A percentile compares a stretch with the other conserved stretches of the same genome.
Conservation (phyloP, 2,888 invertebrate genomes). For the Notodonta dromedarius region DNA sequence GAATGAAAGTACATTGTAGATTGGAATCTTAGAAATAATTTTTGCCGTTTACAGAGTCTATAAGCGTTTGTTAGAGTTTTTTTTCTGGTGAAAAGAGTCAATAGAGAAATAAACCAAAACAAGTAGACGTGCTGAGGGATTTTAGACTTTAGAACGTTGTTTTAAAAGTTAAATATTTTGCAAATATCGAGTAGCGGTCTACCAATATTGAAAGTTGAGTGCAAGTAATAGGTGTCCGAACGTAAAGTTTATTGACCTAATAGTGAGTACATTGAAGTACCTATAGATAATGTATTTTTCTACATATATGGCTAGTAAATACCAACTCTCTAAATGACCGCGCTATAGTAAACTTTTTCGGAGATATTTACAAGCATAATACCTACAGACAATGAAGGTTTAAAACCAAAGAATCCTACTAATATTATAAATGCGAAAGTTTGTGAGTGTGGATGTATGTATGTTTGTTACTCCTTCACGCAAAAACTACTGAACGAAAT, state of each 20-base stretch:
- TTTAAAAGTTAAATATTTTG: neutral
- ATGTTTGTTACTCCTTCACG: too few relatives aligned
- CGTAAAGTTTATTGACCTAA: constrained; percentile 5
- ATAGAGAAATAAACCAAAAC: neutral
- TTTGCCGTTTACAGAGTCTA: neutral
- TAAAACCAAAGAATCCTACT: too few relatives aligned
- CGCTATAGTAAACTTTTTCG: too few relatives aligned
- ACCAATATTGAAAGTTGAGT: constrained; percentile 13
- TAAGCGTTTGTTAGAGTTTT: constrained; percentile 3
- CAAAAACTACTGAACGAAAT: too few relatives aligned
- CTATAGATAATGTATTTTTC: too few relatives aligned
- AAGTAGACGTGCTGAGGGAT: neutral
- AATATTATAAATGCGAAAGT: too few relatives aligned
- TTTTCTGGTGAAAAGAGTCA: neutral
- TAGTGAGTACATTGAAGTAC: neutral
- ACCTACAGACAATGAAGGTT: too few relatives aligned
- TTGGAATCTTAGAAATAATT: neutral
- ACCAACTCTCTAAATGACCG: too few relatives aligned
- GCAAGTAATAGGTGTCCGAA: constrained; percentile 8
- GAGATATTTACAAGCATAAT: too few relatives aligned
- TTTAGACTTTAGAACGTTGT: neutral
- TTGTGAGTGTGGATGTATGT: too few relatives aligned
- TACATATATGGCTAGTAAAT: too few relatives aligned
- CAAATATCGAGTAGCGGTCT: neutral
- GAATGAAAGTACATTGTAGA: constrained; percentile 6